phyloP scores from a whole-genome alignment of 1,140 invertebrate species.

The Colletes gigas region DNA sequence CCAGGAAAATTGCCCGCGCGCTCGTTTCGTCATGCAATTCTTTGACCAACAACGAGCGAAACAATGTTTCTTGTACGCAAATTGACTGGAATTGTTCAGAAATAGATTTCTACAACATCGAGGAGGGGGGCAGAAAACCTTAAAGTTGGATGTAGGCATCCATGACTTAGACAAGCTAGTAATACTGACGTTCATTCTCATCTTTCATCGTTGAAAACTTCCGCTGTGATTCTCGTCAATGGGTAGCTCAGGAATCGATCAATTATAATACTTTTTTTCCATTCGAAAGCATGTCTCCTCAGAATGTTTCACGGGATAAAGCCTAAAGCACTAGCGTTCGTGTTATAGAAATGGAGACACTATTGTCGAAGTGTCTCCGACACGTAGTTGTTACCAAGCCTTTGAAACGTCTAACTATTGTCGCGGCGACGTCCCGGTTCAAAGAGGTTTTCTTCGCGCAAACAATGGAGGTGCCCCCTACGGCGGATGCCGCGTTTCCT shows the following conservation, averaged over 20 bases:
- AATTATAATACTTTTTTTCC: neutral
- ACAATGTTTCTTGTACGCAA: neutral
- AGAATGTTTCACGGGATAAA: neutral
- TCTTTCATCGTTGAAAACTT: too few relatives aligned
- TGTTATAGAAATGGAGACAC: slow-evolving; percentile 9
- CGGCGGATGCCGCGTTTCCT: slow-evolving; percentile 26
- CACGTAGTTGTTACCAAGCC: slow-evolving; percentile 29
- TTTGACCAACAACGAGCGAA: neutral
- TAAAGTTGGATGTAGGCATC: neutral
- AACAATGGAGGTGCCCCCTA: slow-evolving; percentile 44
- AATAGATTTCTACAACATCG: neutral
- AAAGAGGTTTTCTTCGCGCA: slow-evolving; percentile 12
- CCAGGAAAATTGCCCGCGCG: neutral
- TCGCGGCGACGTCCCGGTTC: neutral
- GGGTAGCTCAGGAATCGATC: neutral
- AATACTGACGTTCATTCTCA: too few relatives aligned
- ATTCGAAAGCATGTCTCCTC: neutral
- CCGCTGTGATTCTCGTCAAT: neutral
- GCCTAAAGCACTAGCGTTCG: neutral
- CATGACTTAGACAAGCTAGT: neutral
- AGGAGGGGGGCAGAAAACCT: too few relatives aligned
- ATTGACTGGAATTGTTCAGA: neutral
- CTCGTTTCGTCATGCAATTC: neutral
- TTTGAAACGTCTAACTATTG: slow-evolving; percentile 46
- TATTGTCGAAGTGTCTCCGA: slow-evolving; percentile 30